These are phyloP conservation scores for Mesembrinibis cayennensis DNA, from an alignment of 2,113 vertebrate species.

Conservation along the genomic window DNA sequence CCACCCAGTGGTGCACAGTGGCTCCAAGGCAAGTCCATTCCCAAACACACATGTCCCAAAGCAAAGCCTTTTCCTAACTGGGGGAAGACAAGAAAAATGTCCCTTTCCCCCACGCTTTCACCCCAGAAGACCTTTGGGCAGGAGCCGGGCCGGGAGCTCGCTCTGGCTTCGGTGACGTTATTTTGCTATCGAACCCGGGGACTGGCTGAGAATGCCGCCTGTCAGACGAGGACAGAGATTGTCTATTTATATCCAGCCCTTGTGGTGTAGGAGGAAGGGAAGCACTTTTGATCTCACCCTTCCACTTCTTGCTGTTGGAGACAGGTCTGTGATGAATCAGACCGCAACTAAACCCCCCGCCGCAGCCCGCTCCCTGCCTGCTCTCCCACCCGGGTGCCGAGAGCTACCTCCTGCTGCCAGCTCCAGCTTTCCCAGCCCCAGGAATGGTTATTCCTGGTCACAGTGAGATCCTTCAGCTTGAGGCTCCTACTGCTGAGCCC, in stretches of 20 bases:
- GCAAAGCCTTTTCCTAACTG: neutral
- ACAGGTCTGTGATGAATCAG: neutral
- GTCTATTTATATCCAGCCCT: neutral
- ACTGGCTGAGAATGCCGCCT: neutral
- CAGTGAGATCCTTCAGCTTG: neutral
- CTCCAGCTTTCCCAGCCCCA: neutral
- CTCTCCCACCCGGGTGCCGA: neutral
- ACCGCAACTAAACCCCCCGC: neutral
- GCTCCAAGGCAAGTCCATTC: neutral
- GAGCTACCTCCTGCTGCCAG: neutral
- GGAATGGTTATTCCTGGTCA: neutral
- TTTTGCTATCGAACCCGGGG: neutral
- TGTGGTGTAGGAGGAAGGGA: neutral
- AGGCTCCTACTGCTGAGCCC: neutral
- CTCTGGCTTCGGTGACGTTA: accelerated
- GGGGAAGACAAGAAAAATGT: neutral
- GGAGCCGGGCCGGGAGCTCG: neutral
- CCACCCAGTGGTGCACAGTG: accelerated
- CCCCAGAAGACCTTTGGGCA: neutral
- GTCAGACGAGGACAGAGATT: neutral
- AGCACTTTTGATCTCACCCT: neutral
- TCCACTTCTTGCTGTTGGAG: neutral
- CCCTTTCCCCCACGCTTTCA: neutral
- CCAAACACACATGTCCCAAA: neutral
- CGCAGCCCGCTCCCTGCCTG: neutral